Evolutionary conservation across 2,113 vertebrate species (phyloP), one percentile per base, ranked within the genome.

Genomic region (Crotalus tigris): DNA sequence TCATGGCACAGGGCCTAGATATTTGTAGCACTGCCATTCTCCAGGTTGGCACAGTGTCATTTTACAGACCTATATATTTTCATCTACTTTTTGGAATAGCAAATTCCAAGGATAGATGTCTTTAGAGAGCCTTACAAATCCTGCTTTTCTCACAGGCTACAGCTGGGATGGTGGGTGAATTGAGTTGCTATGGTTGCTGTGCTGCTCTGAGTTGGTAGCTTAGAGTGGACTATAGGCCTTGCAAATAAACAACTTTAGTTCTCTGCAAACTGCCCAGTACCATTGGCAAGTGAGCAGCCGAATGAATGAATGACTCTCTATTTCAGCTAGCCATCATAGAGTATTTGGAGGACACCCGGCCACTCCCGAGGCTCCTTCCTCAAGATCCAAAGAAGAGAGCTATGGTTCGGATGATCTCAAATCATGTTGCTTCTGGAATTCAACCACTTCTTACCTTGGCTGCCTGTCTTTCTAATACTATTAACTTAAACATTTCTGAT

Each of bases 271-370:
- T 81, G 69, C 33, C 33, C 69, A 39, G 15, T 81, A 81, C 69
- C 33, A 3, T 44, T 81, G 33, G 75, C 33, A 21, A 2, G 19
- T 81, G 75, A 44, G 7, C 75, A 44, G 75, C 15, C 7, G 23
- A 24, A 59, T 2, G 58, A 64, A n/a, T 2, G 64, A 75, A 33
- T 2, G 64, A 69, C 95, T 95, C 69, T 91, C 94, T 26, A 81
- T 93, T 96, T 85, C 96, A 99, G 99, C 96, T 99, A 96, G 98
- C 99, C 85, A 99, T 99, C 95, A 98, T 99, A 90, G 98, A 99
- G 96, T 99, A 99, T 96, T 96, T 99, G 5, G 99, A 99, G 86
- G 99, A 99, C 94, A 99, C 98, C 23, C 97, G 94, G 81, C 98
- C 98, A 19, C 97, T 95, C 5, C 98, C 98, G 0, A 97, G 93